A percentile compares a stretch with the other conserved stretches of the same genome.
These are phyloP conservation scores for Lophotriccus pileatus DNA, from an alignment of 2,797 vertebrate genomes.

Conservation along the genomic window DNA sequence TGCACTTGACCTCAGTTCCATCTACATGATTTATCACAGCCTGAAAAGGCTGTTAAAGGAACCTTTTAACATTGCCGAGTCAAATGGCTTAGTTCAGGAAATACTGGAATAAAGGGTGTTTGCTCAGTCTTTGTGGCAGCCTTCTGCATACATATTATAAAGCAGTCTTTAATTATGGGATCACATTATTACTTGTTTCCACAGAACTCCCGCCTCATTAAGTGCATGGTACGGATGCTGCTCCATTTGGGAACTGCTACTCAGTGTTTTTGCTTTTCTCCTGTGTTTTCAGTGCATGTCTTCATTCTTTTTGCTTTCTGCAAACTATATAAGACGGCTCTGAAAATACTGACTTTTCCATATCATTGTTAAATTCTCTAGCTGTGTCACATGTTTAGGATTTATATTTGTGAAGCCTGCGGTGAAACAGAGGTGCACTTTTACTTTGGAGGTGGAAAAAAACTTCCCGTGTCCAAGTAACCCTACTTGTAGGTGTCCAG, in stretches of 20 bases:
- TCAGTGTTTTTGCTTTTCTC: background rate
- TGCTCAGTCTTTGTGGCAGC: conserved; percentile 11
- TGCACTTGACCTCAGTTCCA: conserved; percentile 17
- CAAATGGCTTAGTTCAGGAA: conserved; percentile 39
- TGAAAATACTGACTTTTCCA: background rate
- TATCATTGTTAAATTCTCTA: background rate
- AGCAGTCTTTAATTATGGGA: conserved; percentile 23
- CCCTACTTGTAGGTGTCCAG: background rate
- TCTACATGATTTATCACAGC: conserved; percentile 11
- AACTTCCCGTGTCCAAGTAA: background rate
- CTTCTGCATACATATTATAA: background rate
- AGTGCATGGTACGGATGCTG: background rate
- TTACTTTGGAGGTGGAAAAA: background rate
- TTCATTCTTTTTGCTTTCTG: background rate
- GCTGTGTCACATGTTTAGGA: background rate
- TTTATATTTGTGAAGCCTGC: background rate
- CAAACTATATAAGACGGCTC: background rate
- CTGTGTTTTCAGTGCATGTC: background rate
- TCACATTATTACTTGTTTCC: conserved; percentile 39
- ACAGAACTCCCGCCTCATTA: background rate
- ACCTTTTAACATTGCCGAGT: background rate
- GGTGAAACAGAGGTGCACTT: background rate
- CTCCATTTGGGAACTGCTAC: background rate
- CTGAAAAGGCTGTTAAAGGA: background rate
- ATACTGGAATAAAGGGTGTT: background rate